These are phyloP conservation scores for Alca torda DNA, from an alignment of 2,797 vertebrate species.

Conservation along the genomic window DNA sequence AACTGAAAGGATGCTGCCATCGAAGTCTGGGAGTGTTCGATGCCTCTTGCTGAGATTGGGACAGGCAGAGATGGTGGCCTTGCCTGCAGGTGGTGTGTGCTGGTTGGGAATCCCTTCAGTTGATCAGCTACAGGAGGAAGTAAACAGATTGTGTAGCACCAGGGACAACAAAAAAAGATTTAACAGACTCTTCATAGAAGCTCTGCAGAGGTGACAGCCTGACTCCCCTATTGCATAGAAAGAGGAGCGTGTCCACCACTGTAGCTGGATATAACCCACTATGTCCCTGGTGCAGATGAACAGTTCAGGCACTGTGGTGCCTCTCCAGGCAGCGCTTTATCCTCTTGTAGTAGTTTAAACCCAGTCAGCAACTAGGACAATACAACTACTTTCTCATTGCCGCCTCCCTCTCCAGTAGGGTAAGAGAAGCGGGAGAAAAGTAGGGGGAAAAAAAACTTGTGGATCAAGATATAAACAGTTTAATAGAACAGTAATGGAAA, in stretches of 20 bases:
- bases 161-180: not conserved
- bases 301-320: not conserved
- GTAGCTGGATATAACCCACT: not conserved
- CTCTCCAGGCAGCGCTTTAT: not conserved
- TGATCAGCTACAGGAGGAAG: not conserved
- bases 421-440: not conserved
- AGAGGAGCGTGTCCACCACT: not conserved
- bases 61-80: too few species aligned
- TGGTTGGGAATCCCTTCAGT: not conserved
- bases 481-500: not conserved
- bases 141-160: not conserved
- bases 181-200: not conserved
- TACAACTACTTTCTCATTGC: not conserved
- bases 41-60: not conserved
- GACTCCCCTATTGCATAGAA: not conserved
- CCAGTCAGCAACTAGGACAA: not conserved
- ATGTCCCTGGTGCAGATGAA: not conserved
- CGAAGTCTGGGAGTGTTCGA: not conserved
- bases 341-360: not conserved
- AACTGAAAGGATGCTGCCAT: too few species aligned
- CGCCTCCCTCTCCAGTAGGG: not conserved
- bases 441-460: not conserved
- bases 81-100: not conserved
- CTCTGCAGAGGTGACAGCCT: not conserved
- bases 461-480: not conserved